These are phyloP conservation scores for Pagetopsis macropterus DNA, from an alignment of 2,797 vertebrate species.

Conservation along the genomic window DNA sequence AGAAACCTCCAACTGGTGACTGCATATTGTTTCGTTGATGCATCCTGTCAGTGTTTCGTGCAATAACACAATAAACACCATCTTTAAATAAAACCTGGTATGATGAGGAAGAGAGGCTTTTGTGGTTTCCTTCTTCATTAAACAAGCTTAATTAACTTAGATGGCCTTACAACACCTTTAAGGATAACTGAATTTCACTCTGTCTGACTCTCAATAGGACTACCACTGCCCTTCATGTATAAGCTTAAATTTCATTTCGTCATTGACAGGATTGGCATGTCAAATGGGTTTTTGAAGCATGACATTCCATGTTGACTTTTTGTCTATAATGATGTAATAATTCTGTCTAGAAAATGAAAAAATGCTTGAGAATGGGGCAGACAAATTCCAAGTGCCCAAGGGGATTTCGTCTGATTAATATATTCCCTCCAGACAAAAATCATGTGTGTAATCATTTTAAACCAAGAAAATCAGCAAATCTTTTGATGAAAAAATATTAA, in stretches of 20 bases:
- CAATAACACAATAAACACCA: constrained; percentile 37
- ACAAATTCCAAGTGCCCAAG: too few relatives aligned
- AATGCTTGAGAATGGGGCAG: too few relatives aligned
- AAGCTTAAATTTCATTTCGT: neutral
- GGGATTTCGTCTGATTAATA: too few relatives aligned
- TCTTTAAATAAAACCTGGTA: constrained; percentile 7
- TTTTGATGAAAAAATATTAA: too few relatives aligned
- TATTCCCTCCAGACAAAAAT: too few relatives aligned
- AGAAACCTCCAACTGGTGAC: constrained; percentile 50
- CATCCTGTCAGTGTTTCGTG: constrained; percentile 34
- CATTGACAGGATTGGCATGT: too few relatives aligned
- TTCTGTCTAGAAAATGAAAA: too few relatives aligned
- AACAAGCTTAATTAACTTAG: neutral
- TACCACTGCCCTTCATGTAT: neutral
- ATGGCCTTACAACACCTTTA: neutral
- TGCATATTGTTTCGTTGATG: constrained; percentile 36
- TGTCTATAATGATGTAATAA: too few relatives aligned
- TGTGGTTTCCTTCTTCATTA: constrained; percentile 3
- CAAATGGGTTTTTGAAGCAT: too few relatives aligned
- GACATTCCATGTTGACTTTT: too few relatives aligned
- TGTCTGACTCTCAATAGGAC: neutral
- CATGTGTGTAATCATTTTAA: too few relatives aligned
- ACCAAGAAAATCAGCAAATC: too few relatives aligned
- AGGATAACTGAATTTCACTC: constrained; percentile 8
- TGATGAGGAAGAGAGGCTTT: neutral